phyloP scores from a whole-genome alignment of 1,140 invertebrate species.

The Ceratoteleas bidentatus region DNA sequence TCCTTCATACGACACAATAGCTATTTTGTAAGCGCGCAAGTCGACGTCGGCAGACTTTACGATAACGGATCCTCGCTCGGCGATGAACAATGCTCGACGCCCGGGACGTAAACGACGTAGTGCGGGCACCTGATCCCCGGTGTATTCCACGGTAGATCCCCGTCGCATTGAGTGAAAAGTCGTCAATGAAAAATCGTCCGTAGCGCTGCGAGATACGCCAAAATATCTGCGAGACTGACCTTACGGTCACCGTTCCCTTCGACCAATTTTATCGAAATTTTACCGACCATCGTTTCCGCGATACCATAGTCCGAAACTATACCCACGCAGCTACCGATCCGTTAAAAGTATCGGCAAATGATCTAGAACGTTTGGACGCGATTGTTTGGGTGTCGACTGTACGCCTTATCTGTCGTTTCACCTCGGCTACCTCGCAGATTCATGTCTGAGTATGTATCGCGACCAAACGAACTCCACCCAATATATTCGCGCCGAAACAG shows the following conservation, averaged over 20 bases:
- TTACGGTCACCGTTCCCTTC: slow-evolving; percentile 26
- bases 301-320: slow-evolving; percentile 56
- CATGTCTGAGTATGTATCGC: no score
- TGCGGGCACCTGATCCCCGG: slow-evolving; percentile 62
- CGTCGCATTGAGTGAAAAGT: slow-evolving; percentile 64
- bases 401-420: no score
- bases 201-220: slow-evolving; percentile 54
- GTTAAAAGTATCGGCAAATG: no score
- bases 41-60: slow-evolving; percentile 56
- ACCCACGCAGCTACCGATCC: slow-evolving; percentile 11
- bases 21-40: slow-evolving; percentile 62
- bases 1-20: background rate
- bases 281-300: slow-evolving; percentile 47
- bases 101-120: slow-evolving; percentile 57
- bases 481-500: no score
- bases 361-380: no score
- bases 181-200: slow-evolving; percentile 65
- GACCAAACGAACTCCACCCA: no score
- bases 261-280: slow-evolving; percentile 63
- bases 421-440: no score
- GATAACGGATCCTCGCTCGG: slow-evolving; percentile 57
- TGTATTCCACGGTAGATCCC: no score
- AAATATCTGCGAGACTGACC: slow-evolving; percentile 60
- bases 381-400: no score
- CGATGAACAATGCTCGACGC: slow-evolving; percentile 60